A percentile compares a stretch with the other conserved stretches of the same genome.
Evolutionary conservation across 2,888 invertebrate species (phyloP).

Genomic region (Aphidius colemani): DNA sequence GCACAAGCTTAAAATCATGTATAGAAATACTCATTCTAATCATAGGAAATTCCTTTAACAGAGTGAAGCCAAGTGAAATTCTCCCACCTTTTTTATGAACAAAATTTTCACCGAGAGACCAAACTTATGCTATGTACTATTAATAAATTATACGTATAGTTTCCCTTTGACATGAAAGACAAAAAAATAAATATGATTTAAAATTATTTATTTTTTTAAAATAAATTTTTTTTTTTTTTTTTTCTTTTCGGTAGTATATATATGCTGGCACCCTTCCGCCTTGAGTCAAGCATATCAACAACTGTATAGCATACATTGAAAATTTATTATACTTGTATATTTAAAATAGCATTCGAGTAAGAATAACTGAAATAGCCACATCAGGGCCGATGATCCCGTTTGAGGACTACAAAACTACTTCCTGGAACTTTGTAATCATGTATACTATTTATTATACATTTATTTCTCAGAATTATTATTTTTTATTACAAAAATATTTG

Average conservation of each 20-base stretch:
- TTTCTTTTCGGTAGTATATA: conserved; percentile 18
- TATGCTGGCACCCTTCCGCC: conserved; percentile 27
- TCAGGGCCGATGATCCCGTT: conserved; percentile 52
- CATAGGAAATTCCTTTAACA: conserved; percentile 56
- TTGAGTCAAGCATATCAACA: conserved; percentile 26
- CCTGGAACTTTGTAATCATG: conserved; percentile 43
- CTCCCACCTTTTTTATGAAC: conserved; percentile 14
- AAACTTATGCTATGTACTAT: conserved; percentile 38
- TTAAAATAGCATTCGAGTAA: conserved; percentile 52
- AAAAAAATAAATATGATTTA: conserved; percentile 1
- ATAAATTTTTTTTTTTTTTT: conserved; percentile 25
- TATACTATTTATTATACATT: background rate
- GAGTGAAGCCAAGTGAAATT: conserved; percentile 31
- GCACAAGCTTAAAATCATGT: conserved; percentile 32
- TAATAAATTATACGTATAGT: conserved; percentile 33
- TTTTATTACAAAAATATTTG: no score
- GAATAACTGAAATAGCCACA: conserved; percentile 53
- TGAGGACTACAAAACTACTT: conserved; percentile 40
- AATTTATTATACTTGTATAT: conserved; percentile 39
- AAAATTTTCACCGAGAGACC: conserved; percentile 24
- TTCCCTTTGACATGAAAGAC: background rate
- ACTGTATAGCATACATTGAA: conserved; percentile 8
- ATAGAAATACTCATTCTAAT: conserved; percentile 58
- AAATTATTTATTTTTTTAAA: conserved; percentile 21
- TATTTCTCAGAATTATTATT: background rate